A percentile compares a stretch with the other conserved stretches of the same genome.
These are phyloP conservation scores for Limanda limanda DNA, from an alignment of 2,113 vertebrate genomes.

Conservation along the genomic window DNA sequence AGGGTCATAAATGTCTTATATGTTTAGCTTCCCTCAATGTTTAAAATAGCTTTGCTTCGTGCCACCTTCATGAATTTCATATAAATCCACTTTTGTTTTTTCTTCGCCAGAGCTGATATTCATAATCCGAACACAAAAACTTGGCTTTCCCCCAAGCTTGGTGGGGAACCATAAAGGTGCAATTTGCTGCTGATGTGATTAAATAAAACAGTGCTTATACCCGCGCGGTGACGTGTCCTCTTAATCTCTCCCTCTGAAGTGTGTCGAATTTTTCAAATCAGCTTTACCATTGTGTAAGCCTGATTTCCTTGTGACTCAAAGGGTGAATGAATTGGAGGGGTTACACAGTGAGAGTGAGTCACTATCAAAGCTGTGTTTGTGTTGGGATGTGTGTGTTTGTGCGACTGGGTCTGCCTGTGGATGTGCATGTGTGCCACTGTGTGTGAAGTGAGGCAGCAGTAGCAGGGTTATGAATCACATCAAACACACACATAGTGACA, in stretches of 20 bases:
- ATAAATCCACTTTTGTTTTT: conserved; percentile 15
- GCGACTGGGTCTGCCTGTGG: conserved; percentile 25
- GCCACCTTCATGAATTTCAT: conserved; percentile 16
- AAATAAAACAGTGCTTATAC: conserved; percentile 51
- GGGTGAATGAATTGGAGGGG: conserved; percentile 68
- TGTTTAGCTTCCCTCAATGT: conserved; percentile 43
- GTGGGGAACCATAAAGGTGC: conserved; percentile 34
- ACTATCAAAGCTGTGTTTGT: conserved; percentile 73
- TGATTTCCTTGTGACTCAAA: conserved; percentile 61
- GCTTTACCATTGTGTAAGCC: conserved; percentile 52
- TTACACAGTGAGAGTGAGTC: conserved; percentile 65
- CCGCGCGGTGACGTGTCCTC: conserved; percentile 37
- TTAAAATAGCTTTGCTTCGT: conserved; percentile 40
- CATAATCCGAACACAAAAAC: conserved; percentile 45
- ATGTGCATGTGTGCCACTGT: conserved; percentile 55
- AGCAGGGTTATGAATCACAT: conserved; percentile 64
- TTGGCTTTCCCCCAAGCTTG: conserved; percentile 15
- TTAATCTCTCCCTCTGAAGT: conserved; percentile 62
- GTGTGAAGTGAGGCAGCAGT: conserved; percentile 65
- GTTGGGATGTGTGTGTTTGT: conserved; percentile 32
- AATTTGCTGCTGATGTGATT: conserved; percentile 55
- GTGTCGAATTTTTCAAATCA: conserved; percentile 67
- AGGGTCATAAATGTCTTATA: conserved; percentile 39
- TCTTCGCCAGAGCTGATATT: conserved; percentile 9
- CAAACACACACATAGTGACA: conserved; percentile 60